These are phyloP conservation scores for Takifugu ocellatus DNA, from an alignment of 2,797 vertebrate species.

Conservation along the genomic window DNA sequence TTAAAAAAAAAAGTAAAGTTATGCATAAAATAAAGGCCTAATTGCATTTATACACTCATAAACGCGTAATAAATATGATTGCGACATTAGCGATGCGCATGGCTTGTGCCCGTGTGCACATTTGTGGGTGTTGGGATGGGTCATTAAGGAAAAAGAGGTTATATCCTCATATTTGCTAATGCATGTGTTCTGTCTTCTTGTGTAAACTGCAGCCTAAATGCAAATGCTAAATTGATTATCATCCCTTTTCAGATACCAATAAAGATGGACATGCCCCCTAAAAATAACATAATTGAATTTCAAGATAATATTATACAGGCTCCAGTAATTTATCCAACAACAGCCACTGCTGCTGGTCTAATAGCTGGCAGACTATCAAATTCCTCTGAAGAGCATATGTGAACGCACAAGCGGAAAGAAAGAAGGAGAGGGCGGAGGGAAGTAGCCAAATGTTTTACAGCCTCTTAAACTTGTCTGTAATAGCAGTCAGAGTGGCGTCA, in stretches of 20 bases:
- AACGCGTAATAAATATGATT: too few species aligned
- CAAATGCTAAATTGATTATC: too few species aligned
- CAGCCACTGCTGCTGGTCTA: constrained; percentile 49
- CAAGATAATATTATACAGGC: constrained; percentile 40
- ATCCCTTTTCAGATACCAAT: constrained; percentile 2
- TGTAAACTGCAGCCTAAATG: too few species aligned
- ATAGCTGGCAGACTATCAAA: constrained; percentile 57
- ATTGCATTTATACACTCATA: too few species aligned
- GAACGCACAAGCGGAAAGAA: constrained; percentile 2
- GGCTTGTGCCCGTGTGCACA: too few species aligned
- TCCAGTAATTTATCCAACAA: constrained; percentile 38
- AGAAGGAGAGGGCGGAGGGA: constrained; percentile 28
- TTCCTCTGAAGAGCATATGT: constrained; percentile 39
- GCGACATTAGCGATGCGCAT: too few species aligned
- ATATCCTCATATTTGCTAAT: too few species aligned
- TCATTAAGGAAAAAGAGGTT: too few species aligned
- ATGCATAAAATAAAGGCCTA: too few species aligned
- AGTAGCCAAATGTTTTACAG: constrained; percentile 73
- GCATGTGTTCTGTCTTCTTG: too few species aligned
- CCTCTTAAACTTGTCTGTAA: constrained; percentile 76
- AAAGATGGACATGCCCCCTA: background rate
- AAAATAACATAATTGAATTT: constrained; percentile 34
- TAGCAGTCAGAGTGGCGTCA: constrained; percentile 74
- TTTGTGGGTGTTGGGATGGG: too few species aligned
- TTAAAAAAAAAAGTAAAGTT: too few species aligned